A percentile compares a stretch with the other conserved stretches of the same genome.
These are phyloP conservation scores for Drosophila nigricruria DNA, from an alignment of 2,888 invertebrate genomes.

Conservation along the genomic window DNA sequence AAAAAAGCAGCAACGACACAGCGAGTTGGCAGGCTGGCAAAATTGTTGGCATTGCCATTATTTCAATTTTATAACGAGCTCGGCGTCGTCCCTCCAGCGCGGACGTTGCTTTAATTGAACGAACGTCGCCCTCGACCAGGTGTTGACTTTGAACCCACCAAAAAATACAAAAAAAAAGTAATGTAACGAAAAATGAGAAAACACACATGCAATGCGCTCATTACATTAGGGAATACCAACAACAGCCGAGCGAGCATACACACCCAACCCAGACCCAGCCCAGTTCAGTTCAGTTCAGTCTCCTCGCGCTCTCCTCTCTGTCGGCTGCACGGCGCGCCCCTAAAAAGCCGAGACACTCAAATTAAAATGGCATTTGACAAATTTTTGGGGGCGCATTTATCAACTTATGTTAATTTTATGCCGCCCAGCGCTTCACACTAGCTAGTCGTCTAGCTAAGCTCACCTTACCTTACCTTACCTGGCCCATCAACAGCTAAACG, in stretches of 20 bases:
- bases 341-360: constrained; percentile 50
- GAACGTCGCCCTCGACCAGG: constrained; percentile 53
- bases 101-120: constrained; percentile 73
- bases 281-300: background rate
- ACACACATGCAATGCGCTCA: constrained; percentile 74
- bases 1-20: background rate
- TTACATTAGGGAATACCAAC: constrained; percentile 67
- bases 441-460: background rate
- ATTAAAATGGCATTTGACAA: constrained; percentile 75
- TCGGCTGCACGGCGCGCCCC: constrained; percentile 48
- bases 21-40: constrained; percentile 46
- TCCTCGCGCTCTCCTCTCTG: too few relatives aligned
- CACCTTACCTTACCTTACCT: background rate
- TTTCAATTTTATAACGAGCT: constrained; percentile 78
- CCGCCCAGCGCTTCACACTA: constrained; percentile 3
- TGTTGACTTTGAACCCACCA: constrained; percentile 69
- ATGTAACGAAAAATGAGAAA: constrained; percentile 18
- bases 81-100: constrained; percentile 31
- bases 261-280: constrained; percentile 3
- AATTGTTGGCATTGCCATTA: constrained; percentile 77
- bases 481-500: background rate
- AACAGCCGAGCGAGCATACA: constrained; percentile 15
- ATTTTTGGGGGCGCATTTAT: constrained; percentile 71
- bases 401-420: constrained; percentile 69
- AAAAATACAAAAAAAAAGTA: constrained; percentile 1